A percentile compares a stretch with the other conserved stretches of the same genome.
Conservation (phyloP, 2,797 vertebrate genomes). For the Clarias fuscus region DNA sequence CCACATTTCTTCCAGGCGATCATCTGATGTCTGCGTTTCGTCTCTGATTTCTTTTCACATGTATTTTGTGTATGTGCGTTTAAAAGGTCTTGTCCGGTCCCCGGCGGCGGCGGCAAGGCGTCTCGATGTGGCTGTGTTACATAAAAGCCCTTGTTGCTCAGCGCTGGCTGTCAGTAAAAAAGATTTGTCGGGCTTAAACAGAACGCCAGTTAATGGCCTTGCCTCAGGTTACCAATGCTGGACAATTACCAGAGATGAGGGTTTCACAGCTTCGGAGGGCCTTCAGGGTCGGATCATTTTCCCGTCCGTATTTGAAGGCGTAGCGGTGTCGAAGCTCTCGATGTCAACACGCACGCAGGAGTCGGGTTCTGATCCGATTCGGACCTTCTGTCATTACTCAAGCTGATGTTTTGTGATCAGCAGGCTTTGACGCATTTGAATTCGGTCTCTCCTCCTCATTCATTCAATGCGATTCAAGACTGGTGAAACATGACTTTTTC, state of each 20-base stretch:
- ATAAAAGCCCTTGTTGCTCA: conserved; percentile 2
- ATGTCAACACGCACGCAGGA: neutral
- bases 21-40: neutral
- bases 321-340: neutral
- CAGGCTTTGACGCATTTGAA: no score
- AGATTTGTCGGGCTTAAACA: conserved; percentile 26
- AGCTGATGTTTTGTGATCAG: neutral
- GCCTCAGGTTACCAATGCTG: conserved; percentile 28
- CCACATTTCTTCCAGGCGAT: neutral
- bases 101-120: neutral
- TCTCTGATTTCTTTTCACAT: neutral
- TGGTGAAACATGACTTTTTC: neutral
- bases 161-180: conserved; percentile 9
- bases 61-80: neutral
- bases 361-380: neutral
- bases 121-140: neutral
- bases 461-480: neutral
- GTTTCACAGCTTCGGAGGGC: neutral
- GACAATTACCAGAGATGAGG: conserved; percentile 9
- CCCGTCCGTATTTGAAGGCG: neutral
- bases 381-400: no score
- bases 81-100: neutral
- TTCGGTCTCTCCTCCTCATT: no score
- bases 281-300: neutral
- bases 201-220: conserved; percentile 30